Conservation (phyloP, 2,888 invertebrate genomes). For the Smittia aterrima region DNA sequence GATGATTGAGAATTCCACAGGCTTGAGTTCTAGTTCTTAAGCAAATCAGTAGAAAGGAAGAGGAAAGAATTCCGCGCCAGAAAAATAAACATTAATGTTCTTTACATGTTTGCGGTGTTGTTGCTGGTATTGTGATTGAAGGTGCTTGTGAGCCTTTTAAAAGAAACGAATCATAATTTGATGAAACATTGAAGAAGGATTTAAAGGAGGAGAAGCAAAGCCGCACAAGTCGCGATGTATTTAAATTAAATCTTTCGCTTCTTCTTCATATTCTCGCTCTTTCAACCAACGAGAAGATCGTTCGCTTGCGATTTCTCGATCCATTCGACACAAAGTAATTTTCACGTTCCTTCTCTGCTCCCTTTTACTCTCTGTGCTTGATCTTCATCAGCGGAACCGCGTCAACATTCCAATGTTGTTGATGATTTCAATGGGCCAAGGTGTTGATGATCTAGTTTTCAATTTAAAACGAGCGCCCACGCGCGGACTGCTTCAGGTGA, state of each 20-base stretch:
- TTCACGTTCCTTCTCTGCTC: neutral
- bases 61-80: slow-evolving; percentile 16
- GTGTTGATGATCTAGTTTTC: slow-evolving; percentile 36
- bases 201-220: neutral
- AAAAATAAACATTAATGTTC: slow-evolving; percentile 30
- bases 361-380: neutral
- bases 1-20: slow-evolving; percentile 11
- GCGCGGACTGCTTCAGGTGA: neutral
- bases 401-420: neutral
- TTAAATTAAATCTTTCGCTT: slow-evolving; percentile 30
- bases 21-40: slow-evolving; percentile 33
- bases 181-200: slow-evolving; percentile 29
- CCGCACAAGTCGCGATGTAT: slow-evolving; percentile 38
- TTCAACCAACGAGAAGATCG: too few relatives aligned
- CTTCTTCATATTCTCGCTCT: slow-evolving; percentile 24
- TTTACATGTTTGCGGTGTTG: slow-evolving; percentile 34
- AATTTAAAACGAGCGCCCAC: slow-evolving; percentile 27
- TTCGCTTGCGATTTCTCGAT: slow-evolving; percentile 1
- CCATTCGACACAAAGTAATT: slow-evolving; percentile 7
- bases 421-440: neutral
- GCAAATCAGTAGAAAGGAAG: slow-evolving; percentile 6
- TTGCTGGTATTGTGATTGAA: neutral
- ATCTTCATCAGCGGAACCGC: neutral
- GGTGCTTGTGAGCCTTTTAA: neutral
- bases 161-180: slow-evolving; percentile 32